Percentiles rank a stretch among this genome's conserved stretches.
These are phyloP conservation scores for Melierax canorus DNA, from an alignment of 2,113 vertebrate species.

Conservation along the genomic window DNA sequence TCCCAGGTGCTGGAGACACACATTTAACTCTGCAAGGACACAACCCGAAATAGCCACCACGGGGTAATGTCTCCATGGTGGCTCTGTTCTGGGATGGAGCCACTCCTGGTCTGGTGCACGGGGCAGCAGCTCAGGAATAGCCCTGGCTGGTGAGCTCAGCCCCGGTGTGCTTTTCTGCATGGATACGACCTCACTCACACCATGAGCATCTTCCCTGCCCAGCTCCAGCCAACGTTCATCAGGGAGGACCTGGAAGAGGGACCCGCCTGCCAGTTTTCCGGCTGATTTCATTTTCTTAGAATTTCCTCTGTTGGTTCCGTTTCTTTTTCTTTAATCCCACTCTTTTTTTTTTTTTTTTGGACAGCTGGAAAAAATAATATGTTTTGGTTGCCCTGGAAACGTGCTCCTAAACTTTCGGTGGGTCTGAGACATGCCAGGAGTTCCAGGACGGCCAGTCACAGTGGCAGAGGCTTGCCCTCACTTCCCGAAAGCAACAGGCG, in stretches of 20 bases:
- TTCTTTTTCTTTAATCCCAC: background rate
- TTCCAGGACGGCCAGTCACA: background rate
- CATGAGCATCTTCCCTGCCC: background rate
- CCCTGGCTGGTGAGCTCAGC: rapidly evolving
- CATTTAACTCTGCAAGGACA: background rate
- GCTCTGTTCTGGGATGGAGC: background rate
- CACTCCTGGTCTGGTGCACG: background rate
- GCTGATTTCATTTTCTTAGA: constrained; percentile 74
- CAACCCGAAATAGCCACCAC: background rate
- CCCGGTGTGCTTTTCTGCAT: background rate
- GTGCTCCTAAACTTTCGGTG: background rate
- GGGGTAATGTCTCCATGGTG: rapidly evolving
- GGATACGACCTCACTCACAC: rapidly evolving
- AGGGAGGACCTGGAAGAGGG: background rate
- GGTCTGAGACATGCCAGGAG: background rate
- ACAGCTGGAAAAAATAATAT: constrained; percentile 63
- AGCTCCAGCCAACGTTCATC: background rate
- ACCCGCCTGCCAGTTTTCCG: constrained; percentile 11
- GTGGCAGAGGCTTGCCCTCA: background rate
- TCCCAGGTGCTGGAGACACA: background rate
- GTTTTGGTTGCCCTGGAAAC: constrained; percentile 45
- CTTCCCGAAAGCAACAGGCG: background rate
- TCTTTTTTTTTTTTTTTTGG: background rate
- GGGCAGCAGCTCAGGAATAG: background rate
- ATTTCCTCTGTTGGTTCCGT: constrained; percentile 65